A percentile compares a stretch with the other conserved stretches of the same genome.
Conservation (phyloP, 2,113 vertebrate species). For the Corynorhinus townsendii region DNA sequence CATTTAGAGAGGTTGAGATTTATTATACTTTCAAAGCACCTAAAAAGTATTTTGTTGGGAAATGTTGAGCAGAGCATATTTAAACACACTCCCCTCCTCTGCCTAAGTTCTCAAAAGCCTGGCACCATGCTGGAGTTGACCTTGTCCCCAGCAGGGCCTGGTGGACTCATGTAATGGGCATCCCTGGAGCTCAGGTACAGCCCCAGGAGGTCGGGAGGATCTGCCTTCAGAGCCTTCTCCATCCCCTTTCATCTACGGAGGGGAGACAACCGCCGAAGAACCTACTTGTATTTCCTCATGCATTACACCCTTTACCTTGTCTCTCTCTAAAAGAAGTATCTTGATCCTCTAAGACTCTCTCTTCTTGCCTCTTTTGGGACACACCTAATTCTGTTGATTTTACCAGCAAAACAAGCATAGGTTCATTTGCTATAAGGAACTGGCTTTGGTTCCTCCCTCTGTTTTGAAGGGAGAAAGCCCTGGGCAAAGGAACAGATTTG, state of each 20-base stretch:
- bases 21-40: background rate
- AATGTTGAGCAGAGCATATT: background rate
- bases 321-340: background rate
- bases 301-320: background rate
- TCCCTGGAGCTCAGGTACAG: background rate
- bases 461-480: background rate
- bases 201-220: background rate
- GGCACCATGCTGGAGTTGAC: background rate
- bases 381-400: background rate
- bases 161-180: rapidly evolving
- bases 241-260: background rate
- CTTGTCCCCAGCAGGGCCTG: background rate
- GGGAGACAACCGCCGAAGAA: background rate
- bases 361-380: background rate
- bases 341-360: background rate
- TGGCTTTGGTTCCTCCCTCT: background rate
- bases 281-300: constrained; percentile 9
- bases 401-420: background rate
- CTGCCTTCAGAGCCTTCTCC: background rate
- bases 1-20: background rate
- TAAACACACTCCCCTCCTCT: background rate
- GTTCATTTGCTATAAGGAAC: background rate
- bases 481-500: too few species aligned
- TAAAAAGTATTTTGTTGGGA: background rate
- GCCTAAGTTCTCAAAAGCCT: background rate